Evolutionary conservation across 2,113 vertebrate species (phyloP).

Genomic region (Dolichallabes microphthalmus): DNA sequence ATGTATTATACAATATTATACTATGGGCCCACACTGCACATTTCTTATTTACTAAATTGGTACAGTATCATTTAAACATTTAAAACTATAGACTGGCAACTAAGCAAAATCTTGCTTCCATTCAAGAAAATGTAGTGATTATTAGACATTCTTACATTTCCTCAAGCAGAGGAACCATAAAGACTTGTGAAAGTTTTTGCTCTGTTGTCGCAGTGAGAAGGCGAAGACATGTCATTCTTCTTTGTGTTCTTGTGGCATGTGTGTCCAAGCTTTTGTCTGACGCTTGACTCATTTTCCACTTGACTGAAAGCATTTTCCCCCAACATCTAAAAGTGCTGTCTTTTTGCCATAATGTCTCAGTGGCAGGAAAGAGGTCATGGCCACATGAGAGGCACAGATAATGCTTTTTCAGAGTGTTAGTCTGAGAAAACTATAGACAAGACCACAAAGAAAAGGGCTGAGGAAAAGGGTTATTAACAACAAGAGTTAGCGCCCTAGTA

Average conservation of each 20-base stretch:
- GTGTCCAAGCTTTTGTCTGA: slow-evolving; percentile 26
- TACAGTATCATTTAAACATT: not conserved
- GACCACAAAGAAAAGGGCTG: slow-evolving; percentile 16
- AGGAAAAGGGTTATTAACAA: slow-evolving; percentile 21
- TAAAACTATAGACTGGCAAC: not conserved
- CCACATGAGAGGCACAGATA: slow-evolving; percentile 6
- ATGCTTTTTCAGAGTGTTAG: slow-evolving; percentile 24
- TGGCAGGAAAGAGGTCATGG: slow-evolving; percentile 29
- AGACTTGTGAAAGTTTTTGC: not conserved
- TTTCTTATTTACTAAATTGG: not conserved
- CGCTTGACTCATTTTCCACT: slow-evolving; percentile 33
- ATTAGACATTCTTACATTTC: not conserved
- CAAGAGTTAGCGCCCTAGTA: slow-evolving; percentile 4
- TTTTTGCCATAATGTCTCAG: slow-evolving; percentile 22
- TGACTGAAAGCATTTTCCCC: slow-evolving; percentile 30
- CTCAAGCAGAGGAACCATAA: not conserved
- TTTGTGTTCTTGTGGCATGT: not conserved
- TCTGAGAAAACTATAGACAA: slow-evolving; percentile 17
- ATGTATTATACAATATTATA: not conserved
- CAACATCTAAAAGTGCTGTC: slow-evolving; percentile 36
- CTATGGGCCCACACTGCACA: not conserved
- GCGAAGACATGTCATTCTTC: slow-evolving; percentile 7
- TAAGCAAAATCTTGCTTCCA: not conserved
- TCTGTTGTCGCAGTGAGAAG: not conserved
- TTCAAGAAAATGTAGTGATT: not conserved